Evolutionary conservation across 2,888 invertebrate species (phyloP), one percentile per base, ranked within the genome.

Genomic region (Adineta ricciae): DNA sequence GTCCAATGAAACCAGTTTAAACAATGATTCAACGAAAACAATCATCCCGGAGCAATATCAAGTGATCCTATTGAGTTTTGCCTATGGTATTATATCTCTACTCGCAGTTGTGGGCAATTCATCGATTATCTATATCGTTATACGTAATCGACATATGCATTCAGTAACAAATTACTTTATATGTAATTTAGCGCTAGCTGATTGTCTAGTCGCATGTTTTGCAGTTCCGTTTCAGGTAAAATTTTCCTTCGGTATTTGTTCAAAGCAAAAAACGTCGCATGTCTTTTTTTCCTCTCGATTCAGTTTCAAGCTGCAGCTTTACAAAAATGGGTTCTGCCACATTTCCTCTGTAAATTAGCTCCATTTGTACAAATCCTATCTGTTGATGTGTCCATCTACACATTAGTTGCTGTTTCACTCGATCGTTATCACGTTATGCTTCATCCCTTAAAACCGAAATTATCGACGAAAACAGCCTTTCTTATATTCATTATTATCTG

Each of bases 261-360:
- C 16, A 36, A n/a, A n/a, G n/a, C n/a, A n/a, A n/a, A n/a, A n/a
- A n/a, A n/a, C n/a, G n/a, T n/a, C n/a, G n/a, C n/a, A n/a, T n/a
- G n/a, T n/a, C n/a, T 64, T 64, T 3, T 64, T 11, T 32, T 5
- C 4, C 4, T 4, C 50, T 54, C 24, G 4, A 50, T 82, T 24
- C 32, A 86, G 54, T 86, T 84, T 83, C 84, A 85, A 72, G 95
- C 95, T 5, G 95, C 95, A 3, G 91, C 95, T 83, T 92, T 95
- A 21, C 95, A 96, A 90, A 92, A 94, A 87, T 96, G 95, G 95
- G 93, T 94, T 88, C 92, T 95, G 83, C 95, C 95, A 0, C 92
- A 93, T 89, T 94, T 95, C 89, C 94, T 96, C 94, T 96, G 96
- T 89, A 93, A 94, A 0, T 94, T 95, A 89, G 95, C 95, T 87